Percentiles rank a stretch among this genome's conserved stretches.
These are phyloP conservation scores for Asbolus verrucosus DNA, from an alignment of 1,140 invertebrate species.

Conservation along the genomic window DNA sequence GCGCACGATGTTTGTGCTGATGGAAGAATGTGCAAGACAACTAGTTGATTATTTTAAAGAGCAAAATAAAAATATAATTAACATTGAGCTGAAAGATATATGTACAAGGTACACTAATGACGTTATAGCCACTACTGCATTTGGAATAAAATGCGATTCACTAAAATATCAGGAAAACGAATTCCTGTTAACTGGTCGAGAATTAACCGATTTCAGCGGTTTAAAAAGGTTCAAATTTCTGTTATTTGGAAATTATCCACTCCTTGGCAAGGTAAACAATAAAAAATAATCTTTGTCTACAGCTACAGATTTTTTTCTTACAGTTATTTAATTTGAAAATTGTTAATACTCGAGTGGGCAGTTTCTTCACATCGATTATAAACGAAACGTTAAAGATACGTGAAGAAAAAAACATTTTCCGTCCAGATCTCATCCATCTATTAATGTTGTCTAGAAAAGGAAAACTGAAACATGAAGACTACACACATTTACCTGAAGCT, in stretches of 20 bases:
- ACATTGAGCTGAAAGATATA: slow-evolving; percentile 68
- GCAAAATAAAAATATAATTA: slow-evolving; percentile 49
- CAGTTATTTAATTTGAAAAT: slow-evolving; percentile 9
- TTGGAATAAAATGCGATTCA: slow-evolving; percentile 71
- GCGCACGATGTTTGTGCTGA: slow-evolving; percentile 62
- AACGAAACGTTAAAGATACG: slow-evolving; percentile 41
- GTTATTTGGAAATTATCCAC: slow-evolving; percentile 7
- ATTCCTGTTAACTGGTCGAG: slow-evolving; percentile 66
- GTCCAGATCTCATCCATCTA: slow-evolving; percentile 65
- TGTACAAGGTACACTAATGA: slow-evolving; percentile 71
- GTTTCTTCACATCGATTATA: neutral
- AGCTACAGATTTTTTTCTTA: neutral
- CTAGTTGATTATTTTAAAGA: slow-evolving; percentile 46
- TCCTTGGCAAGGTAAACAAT: slow-evolving; percentile 36
- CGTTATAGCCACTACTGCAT: slow-evolving; percentile 69
- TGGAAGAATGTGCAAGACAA: slow-evolving; percentile 49
- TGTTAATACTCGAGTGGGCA: neutral
- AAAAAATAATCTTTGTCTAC: neutral
- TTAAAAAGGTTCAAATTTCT: slow-evolving; percentile 18
- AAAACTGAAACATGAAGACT: slow-evolving; percentile 50
- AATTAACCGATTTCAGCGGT: neutral
- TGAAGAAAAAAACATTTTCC: slow-evolving; percentile 56
- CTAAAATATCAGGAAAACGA: slow-evolving; percentile 66
- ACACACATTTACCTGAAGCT: neutral
- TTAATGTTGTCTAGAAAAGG: slow-evolving; percentile 63